A percentile compares a stretch with the other conserved stretches of the same genome.
These are phyloP conservation scores for Oreotrochilus melanogaster DNA, from an alignment of 2,113 vertebrate species.

Conservation along the genomic window DNA sequence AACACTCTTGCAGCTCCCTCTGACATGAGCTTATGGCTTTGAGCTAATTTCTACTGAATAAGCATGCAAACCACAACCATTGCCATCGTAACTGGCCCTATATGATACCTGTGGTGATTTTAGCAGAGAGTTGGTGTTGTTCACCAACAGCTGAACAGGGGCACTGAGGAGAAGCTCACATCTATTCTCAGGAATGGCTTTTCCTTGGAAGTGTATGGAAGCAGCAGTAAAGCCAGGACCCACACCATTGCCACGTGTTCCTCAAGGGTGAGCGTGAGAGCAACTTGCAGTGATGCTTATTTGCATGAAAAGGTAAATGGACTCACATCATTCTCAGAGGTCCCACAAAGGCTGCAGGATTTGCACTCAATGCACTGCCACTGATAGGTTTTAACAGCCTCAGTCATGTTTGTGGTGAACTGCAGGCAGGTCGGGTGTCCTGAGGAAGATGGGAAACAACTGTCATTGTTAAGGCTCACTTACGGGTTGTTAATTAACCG, in stretches of 20 bases:
- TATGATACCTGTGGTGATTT: background rate
- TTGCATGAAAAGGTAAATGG: constrained; percentile 26
- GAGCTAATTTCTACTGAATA: background rate
- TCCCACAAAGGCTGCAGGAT: constrained; percentile 97
- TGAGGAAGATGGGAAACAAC: constrained; percentile 74
- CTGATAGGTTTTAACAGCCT: constrained; percentile 96
- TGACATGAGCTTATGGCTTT: background rate
- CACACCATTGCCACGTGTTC: background rate
- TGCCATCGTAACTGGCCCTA: background rate
- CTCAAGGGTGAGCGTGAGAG: background rate
- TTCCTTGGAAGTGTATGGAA: background rate
- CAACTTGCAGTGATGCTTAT: background rate
- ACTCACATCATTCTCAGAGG: constrained; percentile 97
- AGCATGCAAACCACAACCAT: background rate
- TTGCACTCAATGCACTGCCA: constrained; percentile 99
- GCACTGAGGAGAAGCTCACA: background rate
- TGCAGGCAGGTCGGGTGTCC: constrained; percentile 98
- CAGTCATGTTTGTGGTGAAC: constrained; percentile 98
- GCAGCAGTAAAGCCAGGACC: background rate
- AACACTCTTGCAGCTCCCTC: background rate
- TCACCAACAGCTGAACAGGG: fast-evolving
- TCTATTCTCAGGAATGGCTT: background rate
- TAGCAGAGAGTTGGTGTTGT: too few relatives aligned
- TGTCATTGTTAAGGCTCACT: constrained; percentile 40
- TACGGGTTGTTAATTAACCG: background rate